Evolutionary conservation across 1,140 invertebrate species (phyloP), one percentile per base, ranked within the genome.

Genomic region (Seison nebaliae): DNA sequence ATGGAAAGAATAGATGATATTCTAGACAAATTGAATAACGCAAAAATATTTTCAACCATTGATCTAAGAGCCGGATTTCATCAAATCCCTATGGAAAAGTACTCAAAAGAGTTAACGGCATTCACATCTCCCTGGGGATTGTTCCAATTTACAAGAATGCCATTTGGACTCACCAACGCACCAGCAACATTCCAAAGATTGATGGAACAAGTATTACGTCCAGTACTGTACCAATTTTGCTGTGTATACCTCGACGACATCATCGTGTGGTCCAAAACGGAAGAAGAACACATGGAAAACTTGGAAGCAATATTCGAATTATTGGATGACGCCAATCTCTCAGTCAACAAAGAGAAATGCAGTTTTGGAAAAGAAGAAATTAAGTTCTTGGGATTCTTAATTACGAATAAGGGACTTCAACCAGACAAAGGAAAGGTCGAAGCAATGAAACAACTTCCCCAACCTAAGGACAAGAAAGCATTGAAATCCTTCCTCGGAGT

Each of bases 391-490:
- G 41, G 44, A 18, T 30, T 41, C 59, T 42, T 50, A 4, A 45
- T 60, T 20, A 46, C 49, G 26, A 31, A 47, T 40, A 21, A 52
- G 14, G 56, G 54, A 20, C 33, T 60, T 3, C 43, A 39, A 40
- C 48, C 51, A 11, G 46, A 54, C 42, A 32, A 31, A 24, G 46
- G 45, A 7, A 54, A 54, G 41, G 38, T 62, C 8, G 26, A 45
- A 38, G 48, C 54, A n/a, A 57, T 65, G 15, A 28, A 30, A 24
- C 35, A 53, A 23, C 44, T 51, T 18, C 42, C 30, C 15, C 17
- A 19, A 17, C 58, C 53, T 8, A 38, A 42, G 22, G 51, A 49
- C 14, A 50, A 52, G 36, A 52, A 49, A 38, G 46, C 57, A 11
- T 34, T 65, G 4, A 42, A 42, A 3, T 43, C 44, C 38, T 45